Percentiles rank a stretch among this genome's conserved stretches.
phyloP scores from a whole-genome alignment of 2,113 vertebrate species.

The Myotis brandtii region DNA sequence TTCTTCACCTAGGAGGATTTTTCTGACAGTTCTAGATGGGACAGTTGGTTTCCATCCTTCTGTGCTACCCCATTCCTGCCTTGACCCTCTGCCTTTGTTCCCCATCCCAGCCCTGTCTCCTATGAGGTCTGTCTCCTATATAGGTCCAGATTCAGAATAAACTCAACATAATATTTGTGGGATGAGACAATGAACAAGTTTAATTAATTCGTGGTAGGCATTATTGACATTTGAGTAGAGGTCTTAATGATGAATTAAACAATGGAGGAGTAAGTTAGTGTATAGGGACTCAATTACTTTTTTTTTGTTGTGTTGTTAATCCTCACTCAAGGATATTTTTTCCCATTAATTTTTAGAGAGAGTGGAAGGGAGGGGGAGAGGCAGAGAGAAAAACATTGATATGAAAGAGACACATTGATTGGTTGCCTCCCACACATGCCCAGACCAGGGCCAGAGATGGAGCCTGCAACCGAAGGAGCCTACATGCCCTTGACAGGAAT shows the following conservation, averaged over 20 bases:
- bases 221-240: slow-evolving; percentile 2
- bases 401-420: too few relatives aligned
- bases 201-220: neutral
- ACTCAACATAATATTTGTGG: neutral
- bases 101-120: too few relatives aligned
- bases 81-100: neutral
- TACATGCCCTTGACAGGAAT: too few relatives aligned
- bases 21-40: neutral
- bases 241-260: neutral
- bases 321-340: too few relatives aligned
- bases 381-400: too few relatives aligned
- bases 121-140: neutral
- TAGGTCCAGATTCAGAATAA: neutral
- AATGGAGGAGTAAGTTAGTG: neutral
- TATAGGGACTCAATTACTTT: neutral
- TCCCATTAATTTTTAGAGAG: too few relatives aligned
- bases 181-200: neutral
- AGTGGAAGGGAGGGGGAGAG: too few relatives aligned
- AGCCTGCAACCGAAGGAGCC: too few relatives aligned
- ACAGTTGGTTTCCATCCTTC: neutral
- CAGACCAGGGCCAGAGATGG: too few relatives aligned
- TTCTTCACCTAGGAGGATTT: neutral
- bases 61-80: neutral
- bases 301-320: neutral
- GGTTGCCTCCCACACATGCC: too few relatives aligned